A percentile compares a stretch with the other conserved stretches of the same genome.
phyloP scores from a whole-genome alignment of 2,797 vertebrate genomes.

The Protonibea diacanthus region DNA sequence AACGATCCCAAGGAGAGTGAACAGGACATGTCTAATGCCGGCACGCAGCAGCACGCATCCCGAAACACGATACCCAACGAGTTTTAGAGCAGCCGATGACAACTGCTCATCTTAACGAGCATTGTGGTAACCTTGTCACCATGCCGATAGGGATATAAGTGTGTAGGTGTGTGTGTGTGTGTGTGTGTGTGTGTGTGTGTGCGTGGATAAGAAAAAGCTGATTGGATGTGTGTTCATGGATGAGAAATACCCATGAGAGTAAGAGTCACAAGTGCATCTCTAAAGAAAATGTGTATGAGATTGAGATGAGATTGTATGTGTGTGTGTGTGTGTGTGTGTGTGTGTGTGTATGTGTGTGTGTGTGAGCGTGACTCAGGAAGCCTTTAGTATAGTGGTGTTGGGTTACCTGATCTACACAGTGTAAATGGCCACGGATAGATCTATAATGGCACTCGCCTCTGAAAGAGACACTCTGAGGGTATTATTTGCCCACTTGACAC shows the following conservation, averaged over 20 bases:
- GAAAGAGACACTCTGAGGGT: conserved; percentile 65
- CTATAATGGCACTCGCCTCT: conserved; percentile 63
- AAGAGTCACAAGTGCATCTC: conserved; percentile 55
- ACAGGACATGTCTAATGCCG: conserved; percentile 44
- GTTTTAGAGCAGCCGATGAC: conserved; percentile 56
- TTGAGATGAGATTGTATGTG: no score
- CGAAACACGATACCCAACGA: conserved; percentile 73
- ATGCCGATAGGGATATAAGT: conserved; percentile 65
- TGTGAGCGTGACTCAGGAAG: conserved; percentile 68
- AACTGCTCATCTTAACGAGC: conserved; percentile 79
- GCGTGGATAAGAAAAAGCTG: conserved; percentile 17
- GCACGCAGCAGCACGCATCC: conserved; percentile 50
- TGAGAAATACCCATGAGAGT: conserved; percentile 15
- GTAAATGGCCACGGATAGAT: conserved; percentile 71
- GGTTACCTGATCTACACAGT: conserved; percentile 62
- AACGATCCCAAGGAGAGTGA: conserved; percentile 49
- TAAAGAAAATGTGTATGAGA: conserved; percentile 41
- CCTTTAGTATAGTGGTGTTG: conserved; percentile 76
- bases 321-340: no score
- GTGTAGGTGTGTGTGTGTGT: conserved; percentile 22
- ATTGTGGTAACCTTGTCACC: conserved; percentile 66
- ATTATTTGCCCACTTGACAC: conserved; percentile 73
- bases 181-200: conserved; percentile 6
- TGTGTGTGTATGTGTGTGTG: no score
- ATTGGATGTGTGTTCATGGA: conserved; percentile 46